Percentiles rank a stretch among this genome's conserved stretches.
These are phyloP conservation scores for Scomber scombrus DNA, from an alignment of 2,113 vertebrate genomes.

Conservation along the genomic window DNA sequence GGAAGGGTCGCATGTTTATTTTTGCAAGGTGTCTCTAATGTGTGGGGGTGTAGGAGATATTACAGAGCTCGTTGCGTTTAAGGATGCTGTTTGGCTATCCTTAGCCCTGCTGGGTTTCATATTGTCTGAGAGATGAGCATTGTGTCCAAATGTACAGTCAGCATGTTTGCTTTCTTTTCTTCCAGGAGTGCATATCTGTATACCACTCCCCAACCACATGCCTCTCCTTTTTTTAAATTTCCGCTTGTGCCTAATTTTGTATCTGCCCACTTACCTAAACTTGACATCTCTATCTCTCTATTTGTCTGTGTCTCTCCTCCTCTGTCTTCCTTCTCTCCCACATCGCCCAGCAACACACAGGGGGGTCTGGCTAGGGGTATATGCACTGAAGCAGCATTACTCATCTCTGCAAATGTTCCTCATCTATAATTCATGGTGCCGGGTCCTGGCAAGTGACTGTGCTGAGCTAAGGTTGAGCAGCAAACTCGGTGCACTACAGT, in stretches of 20 bases:
- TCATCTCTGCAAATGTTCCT: constrained; percentile 74
- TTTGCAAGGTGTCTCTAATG: constrained; percentile 38
- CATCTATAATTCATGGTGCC: constrained; percentile 83
- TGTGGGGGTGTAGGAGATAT: constrained; percentile 19
- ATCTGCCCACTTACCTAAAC: constrained; percentile 16
- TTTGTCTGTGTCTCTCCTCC: neutral
- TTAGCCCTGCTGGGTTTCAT: constrained; percentile 20
- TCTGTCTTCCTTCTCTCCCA: neutral
- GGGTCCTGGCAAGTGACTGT: constrained; percentile 69
- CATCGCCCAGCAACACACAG: constrained; percentile 12
- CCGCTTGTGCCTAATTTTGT: neutral
- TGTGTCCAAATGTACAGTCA: constrained; percentile 36
- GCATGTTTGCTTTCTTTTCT: constrained; percentile 34
- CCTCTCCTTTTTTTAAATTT: neutral
- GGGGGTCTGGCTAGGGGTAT: constrained; percentile 31
- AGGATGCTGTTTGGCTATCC: constrained; percentile 38
- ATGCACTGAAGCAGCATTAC: constrained; percentile 67
- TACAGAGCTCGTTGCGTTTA: constrained; percentile 5
- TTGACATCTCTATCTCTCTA: constrained; percentile 2
- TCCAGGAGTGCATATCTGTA: constrained; percentile 21
- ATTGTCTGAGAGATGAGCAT: constrained; percentile 7
- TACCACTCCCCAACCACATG: neutral
- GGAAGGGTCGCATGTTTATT: constrained; percentile 61
- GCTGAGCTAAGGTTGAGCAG: constrained; percentile 66
- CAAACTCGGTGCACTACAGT: constrained; percentile 56